phyloP scores from a whole-genome alignment of 2,113 vertebrate genomes.

The Notarius lentiginosus region DNA sequence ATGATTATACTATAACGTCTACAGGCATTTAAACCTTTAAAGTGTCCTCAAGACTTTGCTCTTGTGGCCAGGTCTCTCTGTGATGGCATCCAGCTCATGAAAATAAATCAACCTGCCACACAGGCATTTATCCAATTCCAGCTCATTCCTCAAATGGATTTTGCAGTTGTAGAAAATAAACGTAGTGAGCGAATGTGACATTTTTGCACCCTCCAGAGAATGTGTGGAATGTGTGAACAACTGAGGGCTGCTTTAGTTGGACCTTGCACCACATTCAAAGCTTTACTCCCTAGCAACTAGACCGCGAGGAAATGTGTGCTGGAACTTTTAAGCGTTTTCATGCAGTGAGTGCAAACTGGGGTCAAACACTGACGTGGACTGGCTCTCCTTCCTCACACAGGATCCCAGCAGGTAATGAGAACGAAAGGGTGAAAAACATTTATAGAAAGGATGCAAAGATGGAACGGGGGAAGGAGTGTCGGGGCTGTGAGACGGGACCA shows the following conservation, averaged over 20 bases:
- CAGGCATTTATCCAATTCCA: conserved; percentile 16
- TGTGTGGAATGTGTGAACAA: conserved; percentile 23
- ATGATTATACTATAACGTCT: not conserved
- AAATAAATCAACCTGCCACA: not conserved
- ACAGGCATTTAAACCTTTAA: not conserved
- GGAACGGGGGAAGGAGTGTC: not conserved
- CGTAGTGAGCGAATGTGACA: not conserved
- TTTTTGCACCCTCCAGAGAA: not conserved
- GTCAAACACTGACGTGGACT: not conserved
- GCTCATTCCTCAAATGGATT: conserved; percentile 18
- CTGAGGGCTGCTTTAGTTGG: conserved; percentile 7
- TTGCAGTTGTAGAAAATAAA: not conserved
- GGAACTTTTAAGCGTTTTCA: not conserved
- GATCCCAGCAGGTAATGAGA: conserved; percentile 20
- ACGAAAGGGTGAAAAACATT: not conserved
- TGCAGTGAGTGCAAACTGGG: not conserved
- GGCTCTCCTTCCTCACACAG: not conserved
- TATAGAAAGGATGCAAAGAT: not conserved
- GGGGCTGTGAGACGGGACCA: not conserved
- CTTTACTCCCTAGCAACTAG: not conserved
- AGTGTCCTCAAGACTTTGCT: not conserved
- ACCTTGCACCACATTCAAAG: not conserved
- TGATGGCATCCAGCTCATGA: not conserved
- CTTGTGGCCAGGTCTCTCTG: not conserved
- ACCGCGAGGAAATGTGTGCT: not conserved